phyloP scores from a whole-genome alignment of 2,888 invertebrate species.

The Celastrina argiolus region DNA sequence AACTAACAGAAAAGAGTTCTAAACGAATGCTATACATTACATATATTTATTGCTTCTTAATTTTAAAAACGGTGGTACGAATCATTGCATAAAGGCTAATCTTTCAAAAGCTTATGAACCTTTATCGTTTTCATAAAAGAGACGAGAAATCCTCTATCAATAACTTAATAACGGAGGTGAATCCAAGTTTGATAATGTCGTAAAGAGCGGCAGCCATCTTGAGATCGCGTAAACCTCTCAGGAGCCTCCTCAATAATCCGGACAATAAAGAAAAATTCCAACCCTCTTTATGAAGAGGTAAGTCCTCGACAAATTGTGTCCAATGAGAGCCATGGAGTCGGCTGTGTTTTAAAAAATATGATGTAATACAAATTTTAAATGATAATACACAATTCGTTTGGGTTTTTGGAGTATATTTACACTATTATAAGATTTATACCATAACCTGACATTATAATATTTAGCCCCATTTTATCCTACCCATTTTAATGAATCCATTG shows the following conservation, averaged over 20 bases:
- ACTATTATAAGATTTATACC: too few species aligned
- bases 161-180: conserved; percentile 74
- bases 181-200: conserved; percentile 66
- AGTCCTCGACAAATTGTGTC: conserved; percentile 74
- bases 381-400: too few species aligned
- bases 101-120: conserved; percentile 1
- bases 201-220: conserved; percentile 72
- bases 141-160: conserved; percentile 43
- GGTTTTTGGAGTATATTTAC: too few species aligned
- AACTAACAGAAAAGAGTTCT: too few species aligned
- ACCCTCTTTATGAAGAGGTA: conserved; percentile 77
- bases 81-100: not conserved
- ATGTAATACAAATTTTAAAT: too few species aligned
- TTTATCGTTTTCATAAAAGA: conserved; percentile 30
- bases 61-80: not conserved
- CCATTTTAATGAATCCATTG: too few species aligned
- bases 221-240: conserved; percentile 71
- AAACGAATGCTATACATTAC: not conserved
- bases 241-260: conserved; percentile 71
- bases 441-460: too few species aligned
- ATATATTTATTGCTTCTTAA: not conserved
- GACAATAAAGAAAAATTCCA: conserved; percentile 77
- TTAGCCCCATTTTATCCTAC: too few species aligned
- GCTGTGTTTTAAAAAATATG: not conserved
- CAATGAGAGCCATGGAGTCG: conserved; percentile 44